Conservation (phyloP, 2,113 vertebrate genomes). For the Gallinago undulata region DNA sequence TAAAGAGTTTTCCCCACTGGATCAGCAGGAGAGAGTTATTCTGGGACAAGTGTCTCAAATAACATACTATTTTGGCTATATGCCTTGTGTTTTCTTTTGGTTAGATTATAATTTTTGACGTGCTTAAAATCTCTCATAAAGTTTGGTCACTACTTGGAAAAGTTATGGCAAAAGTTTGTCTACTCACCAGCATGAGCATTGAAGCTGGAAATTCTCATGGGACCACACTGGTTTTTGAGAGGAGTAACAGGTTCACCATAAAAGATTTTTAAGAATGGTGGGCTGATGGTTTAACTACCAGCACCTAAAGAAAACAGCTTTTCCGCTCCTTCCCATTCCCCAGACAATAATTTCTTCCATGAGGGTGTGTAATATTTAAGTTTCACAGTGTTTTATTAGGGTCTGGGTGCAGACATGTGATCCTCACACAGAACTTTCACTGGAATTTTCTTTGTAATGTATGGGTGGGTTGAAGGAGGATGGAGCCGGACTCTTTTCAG, state of each 20-base stretch:
- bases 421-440: not conserved
- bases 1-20: not conserved
- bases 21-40: not conserved
- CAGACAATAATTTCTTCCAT: not conserved
- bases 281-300: not conserved
- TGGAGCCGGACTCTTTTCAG: too few species aligned
- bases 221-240: not conserved
- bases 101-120: not conserved
- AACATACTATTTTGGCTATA: not conserved
- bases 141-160: not conserved
- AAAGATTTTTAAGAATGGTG: not conserved
- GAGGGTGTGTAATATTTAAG: not conserved
- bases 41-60: not conserved
- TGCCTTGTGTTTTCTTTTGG: not conserved
- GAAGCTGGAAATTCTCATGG: not conserved
- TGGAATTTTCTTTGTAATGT: not conserved
- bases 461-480: too few species aligned
- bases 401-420: not conserved
- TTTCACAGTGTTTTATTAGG: not conserved
- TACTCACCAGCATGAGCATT: not conserved
- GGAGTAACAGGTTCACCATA: not conserved
- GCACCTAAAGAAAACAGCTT: not conserved
- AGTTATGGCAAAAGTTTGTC: not conserved
- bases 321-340: not conserved
- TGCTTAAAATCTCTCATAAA: not conserved